These are phyloP conservation scores for Spermophilus dauricus DNA, from an alignment of 2,113 vertebrate species.

Conservation along the genomic window DNA sequence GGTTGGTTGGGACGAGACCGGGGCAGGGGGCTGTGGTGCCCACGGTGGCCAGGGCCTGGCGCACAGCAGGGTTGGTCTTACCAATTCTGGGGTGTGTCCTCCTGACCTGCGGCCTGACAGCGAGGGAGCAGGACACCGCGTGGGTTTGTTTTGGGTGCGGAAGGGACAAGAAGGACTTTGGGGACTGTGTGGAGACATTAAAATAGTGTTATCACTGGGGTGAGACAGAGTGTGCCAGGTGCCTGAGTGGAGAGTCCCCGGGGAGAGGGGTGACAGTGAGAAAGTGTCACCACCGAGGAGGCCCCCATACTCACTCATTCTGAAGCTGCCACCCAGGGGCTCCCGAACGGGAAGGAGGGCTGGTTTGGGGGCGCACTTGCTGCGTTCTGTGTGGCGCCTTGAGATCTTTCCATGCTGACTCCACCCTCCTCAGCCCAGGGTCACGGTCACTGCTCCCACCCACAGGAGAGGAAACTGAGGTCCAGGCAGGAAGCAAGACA, in stretches of 20 bases:
- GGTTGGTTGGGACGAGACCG: not conserved
- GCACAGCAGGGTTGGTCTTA: not conserved
- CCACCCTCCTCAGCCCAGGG: no score
- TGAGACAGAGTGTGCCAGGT: not conserved
- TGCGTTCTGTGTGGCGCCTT: rapidly evolving
- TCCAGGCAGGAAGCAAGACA: not conserved
- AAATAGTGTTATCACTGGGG: not conserved
- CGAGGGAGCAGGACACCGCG: not conserved
- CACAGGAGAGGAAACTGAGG: no score
- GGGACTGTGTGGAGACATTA: not conserved
- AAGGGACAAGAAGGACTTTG: not conserved
- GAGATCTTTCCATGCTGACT: not conserved
- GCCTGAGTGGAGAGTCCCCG: not conserved
- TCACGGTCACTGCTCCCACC: no score
- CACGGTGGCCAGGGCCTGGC: rapidly evolving
- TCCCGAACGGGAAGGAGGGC: not conserved
- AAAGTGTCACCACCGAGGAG: not conserved
- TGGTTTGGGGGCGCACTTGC: not conserved
- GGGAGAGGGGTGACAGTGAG: not conserved
- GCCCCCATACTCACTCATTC: not conserved
- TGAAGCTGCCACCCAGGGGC: not conserved
- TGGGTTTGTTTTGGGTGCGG: not conserved
- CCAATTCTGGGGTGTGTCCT: not conserved
- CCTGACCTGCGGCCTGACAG: not conserved
- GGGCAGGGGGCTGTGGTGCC: not conserved